Percentiles rank a stretch among this genome's conserved stretches.
Conservation (phyloP, 2,888 invertebrate genomes). For the Brenthis daphne region DNA sequence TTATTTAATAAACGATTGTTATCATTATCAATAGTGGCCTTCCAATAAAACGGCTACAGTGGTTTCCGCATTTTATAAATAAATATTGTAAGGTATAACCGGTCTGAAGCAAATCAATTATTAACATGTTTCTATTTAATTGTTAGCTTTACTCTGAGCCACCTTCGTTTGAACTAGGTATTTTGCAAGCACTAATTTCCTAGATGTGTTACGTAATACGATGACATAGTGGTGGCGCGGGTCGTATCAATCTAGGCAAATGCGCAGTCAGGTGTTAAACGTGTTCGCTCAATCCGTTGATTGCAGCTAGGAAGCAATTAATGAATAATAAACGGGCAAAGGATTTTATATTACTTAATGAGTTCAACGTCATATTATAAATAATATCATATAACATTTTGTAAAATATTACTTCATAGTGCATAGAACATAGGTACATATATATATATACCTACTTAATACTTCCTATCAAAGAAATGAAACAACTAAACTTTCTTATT, state of each 20-base stretch:
- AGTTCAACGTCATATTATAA: slow-evolving; percentile 2
- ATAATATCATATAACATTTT: too few relatives aligned
- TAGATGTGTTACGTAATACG: slow-evolving; percentile 43
- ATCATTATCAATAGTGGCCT: background rate
- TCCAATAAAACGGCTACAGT: slow-evolving; percentile 20
- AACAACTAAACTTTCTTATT: too few relatives aligned
- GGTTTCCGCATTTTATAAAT: slow-evolving; percentile 31
- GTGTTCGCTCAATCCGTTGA: slow-evolving; percentile 41
- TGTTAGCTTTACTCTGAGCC: background rate
- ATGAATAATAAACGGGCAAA: slow-evolving; percentile 23
- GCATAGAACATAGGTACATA: too few relatives aligned
- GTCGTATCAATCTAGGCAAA: slow-evolving; percentile 45
- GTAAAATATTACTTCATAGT: too few relatives aligned
- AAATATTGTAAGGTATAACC: slow-evolving; percentile 30
- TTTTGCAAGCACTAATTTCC: slow-evolving; percentile 17
- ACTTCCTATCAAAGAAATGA: too few relatives aligned
- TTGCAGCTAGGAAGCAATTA: slow-evolving; percentile 40
- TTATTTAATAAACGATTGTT: too few relatives aligned
- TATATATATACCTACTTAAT: too few relatives aligned
- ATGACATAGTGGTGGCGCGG: slow-evolving; percentile 38
- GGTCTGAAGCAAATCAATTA: slow-evolving; percentile 24
- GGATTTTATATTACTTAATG: background rate
- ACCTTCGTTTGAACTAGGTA: background rate
- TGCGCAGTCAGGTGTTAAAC: slow-evolving; percentile 43
- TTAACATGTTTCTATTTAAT: background rate